These are phyloP conservation scores for Anodontia alba DNA, from an alignment of 2,888 invertebrate species.

Conservation along the genomic window DNA sequence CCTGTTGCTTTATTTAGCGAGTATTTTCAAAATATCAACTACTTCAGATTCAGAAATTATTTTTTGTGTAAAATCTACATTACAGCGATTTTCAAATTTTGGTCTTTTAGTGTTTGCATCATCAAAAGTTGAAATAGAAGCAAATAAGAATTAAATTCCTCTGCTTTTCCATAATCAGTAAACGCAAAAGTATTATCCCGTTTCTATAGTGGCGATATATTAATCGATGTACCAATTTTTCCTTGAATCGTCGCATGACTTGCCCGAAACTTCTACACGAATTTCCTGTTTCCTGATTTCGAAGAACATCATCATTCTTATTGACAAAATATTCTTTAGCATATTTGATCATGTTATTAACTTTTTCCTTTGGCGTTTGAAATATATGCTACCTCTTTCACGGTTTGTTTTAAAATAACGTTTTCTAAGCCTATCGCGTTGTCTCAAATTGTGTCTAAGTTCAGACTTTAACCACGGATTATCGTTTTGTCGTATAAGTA, in stretches of 20 bases:
- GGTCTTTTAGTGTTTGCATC: background rate
- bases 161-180: background rate
- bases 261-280: background rate
- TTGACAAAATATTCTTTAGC: background rate
- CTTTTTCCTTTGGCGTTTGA: background rate
- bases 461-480: background rate
- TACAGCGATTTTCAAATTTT: background rate
- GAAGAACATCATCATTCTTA: background rate
- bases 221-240: background rate
- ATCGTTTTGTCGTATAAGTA: too few species aligned
- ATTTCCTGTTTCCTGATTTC: background rate
- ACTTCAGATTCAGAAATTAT: background rate
- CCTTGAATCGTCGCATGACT: background rate
- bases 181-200: background rate
- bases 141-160: background rate
- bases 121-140: background rate
- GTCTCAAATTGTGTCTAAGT: background rate
- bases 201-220: background rate
- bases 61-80: background rate
- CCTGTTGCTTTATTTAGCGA: constrained; percentile 3
- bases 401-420: background rate
- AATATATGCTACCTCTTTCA: background rate
- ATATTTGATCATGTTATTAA: background rate
- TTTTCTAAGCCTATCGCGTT: background rate
- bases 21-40: background rate